Percentiles rank a stretch among this genome's conserved stretches.
Conservation (phyloP, 2,888 invertebrate species). For the Nymphalis polychloros region DNA sequence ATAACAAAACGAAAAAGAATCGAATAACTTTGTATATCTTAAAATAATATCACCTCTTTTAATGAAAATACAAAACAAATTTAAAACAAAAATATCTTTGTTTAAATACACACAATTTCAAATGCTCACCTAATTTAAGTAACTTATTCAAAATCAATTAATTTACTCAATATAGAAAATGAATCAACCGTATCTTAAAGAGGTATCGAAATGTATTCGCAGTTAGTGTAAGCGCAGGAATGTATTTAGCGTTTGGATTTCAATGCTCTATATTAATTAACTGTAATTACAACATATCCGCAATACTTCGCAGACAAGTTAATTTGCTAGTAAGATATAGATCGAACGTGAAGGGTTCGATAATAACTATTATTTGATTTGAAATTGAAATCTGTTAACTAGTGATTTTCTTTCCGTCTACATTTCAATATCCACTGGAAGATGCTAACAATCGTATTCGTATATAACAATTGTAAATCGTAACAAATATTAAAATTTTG, state of each 20-base stretch:
- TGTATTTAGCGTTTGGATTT: conserved; percentile 36
- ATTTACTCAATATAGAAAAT: neutral
- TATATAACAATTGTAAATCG: too few species aligned
- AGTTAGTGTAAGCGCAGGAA: neutral
- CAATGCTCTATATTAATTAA: conserved; percentile 51
- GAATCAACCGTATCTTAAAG: conserved; percentile 2
- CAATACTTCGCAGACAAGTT: conserved; percentile 46
- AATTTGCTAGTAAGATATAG: conserved; percentile 47
- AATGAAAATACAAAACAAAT: too few species aligned
- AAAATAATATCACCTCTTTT: too few species aligned
- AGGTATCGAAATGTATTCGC: conserved; percentile 2
- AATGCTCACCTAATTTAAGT: too few species aligned
- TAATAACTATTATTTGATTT: conserved; percentile 9
- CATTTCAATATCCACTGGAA: neutral
- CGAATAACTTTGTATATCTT: too few species aligned
- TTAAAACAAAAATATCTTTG: too few species aligned
- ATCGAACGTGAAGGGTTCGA: conserved; percentile 44
- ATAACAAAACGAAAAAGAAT: too few species aligned
- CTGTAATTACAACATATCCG: conserved; percentile 44
- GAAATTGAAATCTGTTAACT: conserved; percentile 8
- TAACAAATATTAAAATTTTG: too few species aligned
- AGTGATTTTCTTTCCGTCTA: neutral
- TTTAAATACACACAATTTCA: neutral
- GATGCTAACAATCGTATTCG: too few species aligned
- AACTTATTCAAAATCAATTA: too few species aligned